Base-by-base conservation (phyloP, 1,140 invertebrate genomes). In the Pemphigus obesinymphae region DNA sequence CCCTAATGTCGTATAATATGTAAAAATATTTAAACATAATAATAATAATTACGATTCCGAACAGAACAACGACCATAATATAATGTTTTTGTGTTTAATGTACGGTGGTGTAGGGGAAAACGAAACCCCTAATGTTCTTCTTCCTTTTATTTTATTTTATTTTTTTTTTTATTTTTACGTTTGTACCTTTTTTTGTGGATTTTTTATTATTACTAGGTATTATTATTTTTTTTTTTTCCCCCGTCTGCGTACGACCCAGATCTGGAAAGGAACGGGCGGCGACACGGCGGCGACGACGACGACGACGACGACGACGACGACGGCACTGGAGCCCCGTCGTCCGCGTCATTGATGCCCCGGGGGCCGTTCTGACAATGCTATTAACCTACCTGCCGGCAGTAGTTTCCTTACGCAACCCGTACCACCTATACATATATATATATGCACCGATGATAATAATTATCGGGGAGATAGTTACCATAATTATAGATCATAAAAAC, bases 401-500 rank as follows among this genome's bases (percentile, higher is more conserved):
- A 55, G 45, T 55, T 53, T 76, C 48, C 48, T 76, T 58, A 53
- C 31, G 29, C 48, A 31, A 55, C 50, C 29, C 72, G 43, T n/a
- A 66, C 61, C 20, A 70, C n/a, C n/a, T n/a, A n/a, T n/a, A n/a
- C n/a, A n/a, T n/a, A n/a, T n/a, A n/a, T n/a, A n/a, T n/a, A n/a
- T n/a, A n/a, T n/a, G n/a, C n/a, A n/a, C n/a, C 73, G 53, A 50
- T 50, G 40, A 58, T 55, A 76, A 76, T 76, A 76, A 76, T 76
- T 76, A 76, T 76, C 58, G 37, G 50, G 73, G 73, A 76, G 73
- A 76, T 76, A 76, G 73, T 76, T 76, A 76, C 73, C 73, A 76
- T 76, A 76, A 76, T 76, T 76, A 76, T 76, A 76, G 50, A 76
- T 76, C 73, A 76, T 76, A 76, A 76, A 76, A 76, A 76, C 73